Conservation (phyloP, 2,113 vertebrate species). For the Cephalopholis sonnerati region DNA sequence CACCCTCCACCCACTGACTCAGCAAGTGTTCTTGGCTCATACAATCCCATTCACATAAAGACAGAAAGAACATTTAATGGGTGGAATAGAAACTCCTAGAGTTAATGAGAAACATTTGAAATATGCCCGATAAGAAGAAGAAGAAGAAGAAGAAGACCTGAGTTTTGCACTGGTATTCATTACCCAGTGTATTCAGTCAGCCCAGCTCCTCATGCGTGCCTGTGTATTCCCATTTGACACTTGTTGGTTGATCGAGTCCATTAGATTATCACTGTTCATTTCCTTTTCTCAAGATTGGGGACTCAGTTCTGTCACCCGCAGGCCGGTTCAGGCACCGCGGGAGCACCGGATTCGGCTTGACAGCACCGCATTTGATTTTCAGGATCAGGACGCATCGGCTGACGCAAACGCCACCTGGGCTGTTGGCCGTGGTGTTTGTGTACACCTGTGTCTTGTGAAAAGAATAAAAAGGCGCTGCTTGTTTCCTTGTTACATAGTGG, state of each 20-base stretch:
- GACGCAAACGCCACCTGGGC: slow-evolving; percentile 56
- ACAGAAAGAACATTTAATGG: slow-evolving; percentile 46
- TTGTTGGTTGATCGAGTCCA: slow-evolving; percentile 63
- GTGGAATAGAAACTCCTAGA: slow-evolving; percentile 48
- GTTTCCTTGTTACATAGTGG: slow-evolving; percentile 65
- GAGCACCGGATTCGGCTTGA: slow-evolving; percentile 36
- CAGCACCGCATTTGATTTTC: slow-evolving; percentile 59
- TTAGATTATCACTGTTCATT: slow-evolving; percentile 61
- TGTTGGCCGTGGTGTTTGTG: slow-evolving; percentile 43
- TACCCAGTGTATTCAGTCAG: slow-evolving; percentile 43
- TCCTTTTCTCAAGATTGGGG: slow-evolving; percentile 21
- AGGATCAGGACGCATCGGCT: slow-evolving; percentile 42
- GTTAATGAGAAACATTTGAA: slow-evolving; percentile 64
- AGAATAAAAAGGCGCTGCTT: slow-evolving; percentile 56
- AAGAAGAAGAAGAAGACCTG: slow-evolving; percentile 42
- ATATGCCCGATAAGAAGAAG: slow-evolving; percentile 39
- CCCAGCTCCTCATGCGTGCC: background rate
- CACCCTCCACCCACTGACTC: slow-evolving; percentile 63
- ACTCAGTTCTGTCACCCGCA: slow-evolving; percentile 45
- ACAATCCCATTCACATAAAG: slow-evolving; percentile 50
- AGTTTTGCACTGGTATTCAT: slow-evolving; percentile 35
- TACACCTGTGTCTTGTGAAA: slow-evolving; percentile 61
- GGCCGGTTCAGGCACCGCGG: slow-evolving; percentile 24
- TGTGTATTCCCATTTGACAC: slow-evolving; percentile 53
- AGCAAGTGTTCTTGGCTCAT: slow-evolving; percentile 60